Evolutionary conservation across 2,888 invertebrate genomes (phyloP).

Genomic region (Lamproptera curius): DNA sequence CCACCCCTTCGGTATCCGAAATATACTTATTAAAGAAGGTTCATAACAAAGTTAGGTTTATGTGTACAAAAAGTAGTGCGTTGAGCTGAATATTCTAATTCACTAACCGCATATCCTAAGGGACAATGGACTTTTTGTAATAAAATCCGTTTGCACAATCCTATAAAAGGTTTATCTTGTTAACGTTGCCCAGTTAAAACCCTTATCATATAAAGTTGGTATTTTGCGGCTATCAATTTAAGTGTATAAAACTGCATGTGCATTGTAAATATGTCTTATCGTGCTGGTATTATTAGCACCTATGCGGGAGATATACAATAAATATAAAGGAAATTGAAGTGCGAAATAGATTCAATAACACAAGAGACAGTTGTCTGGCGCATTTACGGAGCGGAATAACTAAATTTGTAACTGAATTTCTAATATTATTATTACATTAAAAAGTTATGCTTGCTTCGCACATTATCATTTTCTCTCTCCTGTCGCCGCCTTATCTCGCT

Average conservation of each 20-base stretch:
- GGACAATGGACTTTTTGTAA: neutral
- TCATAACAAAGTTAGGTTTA: too few relatives aligned
- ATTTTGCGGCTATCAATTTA: neutral
- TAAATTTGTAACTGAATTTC: too few relatives aligned
- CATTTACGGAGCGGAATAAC: too few relatives aligned
- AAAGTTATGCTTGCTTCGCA: neutral
- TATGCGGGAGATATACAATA: slow-evolving; percentile 27
- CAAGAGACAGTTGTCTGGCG: too few relatives aligned
- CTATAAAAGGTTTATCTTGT: slow-evolving; percentile 4
- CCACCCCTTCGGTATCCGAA: too few relatives aligned
- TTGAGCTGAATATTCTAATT: neutral
- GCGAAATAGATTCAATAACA: slow-evolving; percentile 4
- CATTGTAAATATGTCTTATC: slow-evolving; percentile 8
- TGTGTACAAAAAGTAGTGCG: neutral
- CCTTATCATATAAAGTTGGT: slow-evolving; percentile 10
- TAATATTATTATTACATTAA: too few relatives aligned
- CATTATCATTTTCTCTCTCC: neutral
- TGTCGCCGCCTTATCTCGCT: slow-evolving; percentile 3
- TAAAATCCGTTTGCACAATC: slow-evolving; percentile 2
- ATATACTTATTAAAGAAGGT: too few relatives aligned
- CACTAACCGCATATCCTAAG: too few relatives aligned
- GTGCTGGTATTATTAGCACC: slow-evolving; percentile 28
- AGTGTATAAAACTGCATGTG: neutral
- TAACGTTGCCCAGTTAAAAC: slow-evolving; percentile 5
- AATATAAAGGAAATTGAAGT: slow-evolving; percentile 15